Conservation (phyloP, 2,888 invertebrate genomes). For the Magallana nippona region DNA sequence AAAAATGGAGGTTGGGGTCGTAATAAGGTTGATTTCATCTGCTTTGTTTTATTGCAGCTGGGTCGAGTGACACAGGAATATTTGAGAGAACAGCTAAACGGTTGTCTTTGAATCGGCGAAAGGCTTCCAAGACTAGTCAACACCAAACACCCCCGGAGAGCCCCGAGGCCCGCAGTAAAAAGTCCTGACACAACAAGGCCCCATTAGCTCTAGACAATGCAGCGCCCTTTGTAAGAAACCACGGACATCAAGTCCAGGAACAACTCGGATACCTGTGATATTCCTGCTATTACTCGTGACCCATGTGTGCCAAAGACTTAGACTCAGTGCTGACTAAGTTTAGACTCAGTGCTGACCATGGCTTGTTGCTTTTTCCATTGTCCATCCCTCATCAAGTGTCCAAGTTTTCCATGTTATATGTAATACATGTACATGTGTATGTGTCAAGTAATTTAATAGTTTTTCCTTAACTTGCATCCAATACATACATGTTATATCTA, state of each 20-base stretch:
- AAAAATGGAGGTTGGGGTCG: neutral
- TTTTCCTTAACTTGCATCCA: too few species aligned
- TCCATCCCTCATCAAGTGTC: too few species aligned
- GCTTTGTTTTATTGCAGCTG: neutral
- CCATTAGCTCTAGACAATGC: neutral
- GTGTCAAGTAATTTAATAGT: too few species aligned
- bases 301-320: slow-evolving; percentile 27
- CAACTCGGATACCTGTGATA: slow-evolving; percentile 15
- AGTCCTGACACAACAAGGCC: slow-evolving; percentile 29
- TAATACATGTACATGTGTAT: too few species aligned
- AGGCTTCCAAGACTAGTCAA: slow-evolving; percentile 55
- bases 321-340: neutral
- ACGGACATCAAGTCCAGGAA: neutral
- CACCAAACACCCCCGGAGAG: slow-evolving; percentile 51
- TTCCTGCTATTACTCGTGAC: slow-evolving; percentile 30
- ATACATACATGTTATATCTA: too few species aligned
- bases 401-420: too few species aligned
- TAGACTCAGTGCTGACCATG: neutral
- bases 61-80: slow-evolving; percentile 44
- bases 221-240: neutral
- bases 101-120: slow-evolving; percentile 63
- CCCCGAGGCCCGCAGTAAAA: slow-evolving; percentile 47
- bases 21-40: neutral
- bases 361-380: slow-evolving; percentile 5
- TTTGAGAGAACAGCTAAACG: slow-evolving; percentile 63